Evolutionary conservation across 2,113 vertebrate genomes (phyloP).

Genomic region (Vidua chalybeata): DNA sequence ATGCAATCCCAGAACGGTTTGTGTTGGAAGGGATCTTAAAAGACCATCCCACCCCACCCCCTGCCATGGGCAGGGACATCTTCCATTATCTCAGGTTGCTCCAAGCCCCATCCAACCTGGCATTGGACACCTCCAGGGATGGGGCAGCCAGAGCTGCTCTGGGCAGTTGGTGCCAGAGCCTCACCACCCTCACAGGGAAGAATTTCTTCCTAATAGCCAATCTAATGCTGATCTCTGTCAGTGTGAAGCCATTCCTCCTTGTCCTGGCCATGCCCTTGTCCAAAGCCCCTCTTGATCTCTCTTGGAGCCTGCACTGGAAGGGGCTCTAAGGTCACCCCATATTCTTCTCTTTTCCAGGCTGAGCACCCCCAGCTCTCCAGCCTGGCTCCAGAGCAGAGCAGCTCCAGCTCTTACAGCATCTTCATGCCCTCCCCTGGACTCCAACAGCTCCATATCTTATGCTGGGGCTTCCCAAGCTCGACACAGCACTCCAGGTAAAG

Average conservation of each 20-base stretch:
- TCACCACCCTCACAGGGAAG: not conserved
- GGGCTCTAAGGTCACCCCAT: not conserved
- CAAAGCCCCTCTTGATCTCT: not conserved
- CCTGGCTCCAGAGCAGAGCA: not conserved
- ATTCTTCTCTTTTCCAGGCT: not conserved
- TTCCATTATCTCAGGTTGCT: not conserved
- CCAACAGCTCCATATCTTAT: rapidly evolving
- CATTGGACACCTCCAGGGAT: not conserved
- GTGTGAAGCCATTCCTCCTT: not conserved
- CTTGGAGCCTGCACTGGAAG: not conserved
- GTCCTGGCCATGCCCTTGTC: not conserved
- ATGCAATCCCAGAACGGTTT: not conserved
- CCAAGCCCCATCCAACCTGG: rapidly evolving
- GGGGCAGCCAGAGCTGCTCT: not conserved
- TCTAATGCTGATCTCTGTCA: not conserved
- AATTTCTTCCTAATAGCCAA: not conserved
- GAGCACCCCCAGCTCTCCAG: not conserved
- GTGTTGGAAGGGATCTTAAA: not conserved
- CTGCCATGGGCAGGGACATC: not conserved
- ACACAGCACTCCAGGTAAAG: not conserved
- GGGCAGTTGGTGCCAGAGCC: rapidly evolving
- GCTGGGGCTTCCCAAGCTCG: not conserved
- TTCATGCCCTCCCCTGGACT: not conserved
- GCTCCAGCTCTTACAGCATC: not conserved
- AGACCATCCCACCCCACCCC: rapidly evolving